Conservation (phyloP, 2,797 vertebrate species). For the Brachyrhaphis roseni region DNA sequence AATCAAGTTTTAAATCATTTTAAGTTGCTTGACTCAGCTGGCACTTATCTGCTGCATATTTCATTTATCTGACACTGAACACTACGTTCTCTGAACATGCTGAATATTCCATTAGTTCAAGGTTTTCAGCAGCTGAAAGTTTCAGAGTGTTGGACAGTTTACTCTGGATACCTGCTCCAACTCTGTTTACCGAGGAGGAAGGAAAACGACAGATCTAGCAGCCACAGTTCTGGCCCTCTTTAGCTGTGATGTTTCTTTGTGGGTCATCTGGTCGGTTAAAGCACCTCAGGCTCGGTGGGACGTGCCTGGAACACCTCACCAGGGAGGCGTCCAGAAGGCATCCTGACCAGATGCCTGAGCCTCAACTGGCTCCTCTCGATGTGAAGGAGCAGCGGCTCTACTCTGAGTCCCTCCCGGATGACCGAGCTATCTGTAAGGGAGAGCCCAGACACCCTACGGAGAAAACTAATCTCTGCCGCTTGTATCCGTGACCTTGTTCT, state of each 20-base stretch:
- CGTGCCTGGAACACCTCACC: too few species aligned
- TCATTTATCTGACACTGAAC: constrained; percentile 2
- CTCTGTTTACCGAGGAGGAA: constrained; percentile 26
- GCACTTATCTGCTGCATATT: background rate
- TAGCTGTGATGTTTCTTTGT: constrained; percentile 18
- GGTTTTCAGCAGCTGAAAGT: background rate
- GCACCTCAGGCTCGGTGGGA: constrained; percentile 13
- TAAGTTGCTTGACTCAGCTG: background rate
- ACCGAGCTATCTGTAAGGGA: too few species aligned
- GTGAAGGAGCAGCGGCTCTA: too few species aligned
- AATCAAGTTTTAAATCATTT: constrained; percentile 6
- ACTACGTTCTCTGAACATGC: background rate
- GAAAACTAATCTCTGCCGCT: too few species aligned
- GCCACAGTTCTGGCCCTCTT: constrained; percentile 18
- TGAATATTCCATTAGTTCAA: constrained; percentile 1
- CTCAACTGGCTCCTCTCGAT: too few species aligned
- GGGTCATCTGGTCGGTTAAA: constrained; percentile 32
- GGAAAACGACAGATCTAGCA: background rate
- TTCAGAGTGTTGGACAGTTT: constrained; percentile 25
- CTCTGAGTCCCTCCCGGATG: too few species aligned
- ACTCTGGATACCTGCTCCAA: constrained; percentile 33
- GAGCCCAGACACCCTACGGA: too few species aligned
- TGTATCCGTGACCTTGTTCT: too few species aligned
- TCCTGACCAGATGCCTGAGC: too few species aligned
- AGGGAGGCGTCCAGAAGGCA: too few species aligned